These are phyloP conservation scores for Regulus satrapa DNA, from an alignment of 2,113 vertebrate species.

Conservation along the genomic window DNA sequence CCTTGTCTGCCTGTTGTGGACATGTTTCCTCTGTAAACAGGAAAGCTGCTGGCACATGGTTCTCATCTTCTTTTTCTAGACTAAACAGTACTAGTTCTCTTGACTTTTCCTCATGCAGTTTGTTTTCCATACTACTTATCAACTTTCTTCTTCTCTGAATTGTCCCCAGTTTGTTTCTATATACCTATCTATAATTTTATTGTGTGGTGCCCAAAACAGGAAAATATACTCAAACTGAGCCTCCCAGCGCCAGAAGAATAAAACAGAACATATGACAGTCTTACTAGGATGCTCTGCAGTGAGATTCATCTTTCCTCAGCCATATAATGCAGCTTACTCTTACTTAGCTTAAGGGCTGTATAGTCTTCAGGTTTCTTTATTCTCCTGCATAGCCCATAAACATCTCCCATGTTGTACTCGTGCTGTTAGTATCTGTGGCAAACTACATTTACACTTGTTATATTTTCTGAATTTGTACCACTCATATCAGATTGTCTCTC, in stretches of 20 bases:
- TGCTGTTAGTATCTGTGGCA: not conserved
- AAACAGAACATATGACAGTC: not conserved
- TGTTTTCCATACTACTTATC: not conserved
- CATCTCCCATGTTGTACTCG: not conserved
- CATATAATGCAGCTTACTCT: not conserved
- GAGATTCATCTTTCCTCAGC: not conserved
- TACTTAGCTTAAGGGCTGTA: not conserved
- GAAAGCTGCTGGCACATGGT: not conserved
- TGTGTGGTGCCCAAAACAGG: not conserved
- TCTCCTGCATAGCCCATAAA: not conserved
- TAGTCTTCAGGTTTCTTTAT: not conserved
- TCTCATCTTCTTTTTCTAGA: not conserved
- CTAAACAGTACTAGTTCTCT: slow-evolving; percentile 2
- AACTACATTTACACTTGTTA: not conserved
- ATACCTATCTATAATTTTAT: not conserved
- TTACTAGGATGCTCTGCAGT: not conserved
- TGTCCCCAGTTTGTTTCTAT: not conserved
- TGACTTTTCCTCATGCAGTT: not conserved
- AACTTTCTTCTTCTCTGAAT: not conserved
- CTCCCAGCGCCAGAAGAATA: not conserved
- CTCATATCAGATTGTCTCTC: fast-evolving
- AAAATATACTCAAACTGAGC: not conserved
- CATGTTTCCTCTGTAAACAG: not conserved
- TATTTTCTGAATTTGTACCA: not conserved
- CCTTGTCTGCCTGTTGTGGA: not conserved